Base-by-base conservation (phyloP, 2,797 vertebrate species). In the Orestias chungarensis region DNA sequence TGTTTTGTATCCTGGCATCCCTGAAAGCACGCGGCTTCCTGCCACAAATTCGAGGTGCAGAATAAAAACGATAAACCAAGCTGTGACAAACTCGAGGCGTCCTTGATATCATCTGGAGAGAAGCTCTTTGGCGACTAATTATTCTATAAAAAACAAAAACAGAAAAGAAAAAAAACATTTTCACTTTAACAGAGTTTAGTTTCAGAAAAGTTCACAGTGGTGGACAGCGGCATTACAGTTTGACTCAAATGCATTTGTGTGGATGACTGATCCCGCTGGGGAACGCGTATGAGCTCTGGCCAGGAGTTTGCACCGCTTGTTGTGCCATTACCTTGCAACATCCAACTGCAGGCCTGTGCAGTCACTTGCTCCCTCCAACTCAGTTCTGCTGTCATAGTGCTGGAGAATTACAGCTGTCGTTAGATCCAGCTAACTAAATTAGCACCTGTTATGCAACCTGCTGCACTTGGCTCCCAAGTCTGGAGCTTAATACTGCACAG, bases 381-480 rank as follows among this genome's bases (percentile, higher is more conserved):
- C 75, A 59, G 76, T 71, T 70, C 76, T 78, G 75, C 75, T 74
- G 87, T 85, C 89, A 82, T 74, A 77, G 78, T 65, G 85, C 81
- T 64, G 87, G 79, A 86, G 84, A 90, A 86, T 91, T 88, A 90
- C 84, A 88, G 86, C 85, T 75, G 38, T 83, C 64, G 57, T 84
- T 86, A 83, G 82, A 79, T 73, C 75, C 80, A 78, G 83, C 86
- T 90, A 92, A 91, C 91, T 80, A 90, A 91, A 90, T 92, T 91
- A 91, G 88, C 86, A 80, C 83, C 84, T 81, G 89, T 92, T 91
- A 91, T 83, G 90, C 89, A 92, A 92, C 86, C 84, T 83, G 87
- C 82, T 82, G 76, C 79, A 85, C 84, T 90, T 82, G 83, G 84
- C 86, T 85, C 71, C 40, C 44, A 44, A 78, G 75, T 86, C 73